Evolutionary conservation across 2,113 vertebrate genomes (phyloP).

Genomic region (Mus musculus): DNA sequence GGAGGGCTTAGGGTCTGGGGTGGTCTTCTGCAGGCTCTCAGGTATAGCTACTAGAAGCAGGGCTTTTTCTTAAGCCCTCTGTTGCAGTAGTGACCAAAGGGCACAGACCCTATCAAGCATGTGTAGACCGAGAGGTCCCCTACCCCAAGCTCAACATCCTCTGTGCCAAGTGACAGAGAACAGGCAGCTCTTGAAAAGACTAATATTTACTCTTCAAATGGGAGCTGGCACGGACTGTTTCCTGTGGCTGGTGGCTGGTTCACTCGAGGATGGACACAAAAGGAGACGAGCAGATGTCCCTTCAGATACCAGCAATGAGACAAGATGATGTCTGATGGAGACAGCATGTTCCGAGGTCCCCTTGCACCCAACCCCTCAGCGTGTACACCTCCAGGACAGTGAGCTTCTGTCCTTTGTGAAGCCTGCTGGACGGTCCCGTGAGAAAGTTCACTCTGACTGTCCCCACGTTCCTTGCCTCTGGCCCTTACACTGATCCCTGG

Average conservation of each 20-base stretch:
- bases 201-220: constrained; percentile 81
- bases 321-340: background rate
- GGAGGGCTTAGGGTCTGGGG: background rate
- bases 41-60: background rate
- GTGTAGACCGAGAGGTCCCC: background rate
- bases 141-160: background rate
- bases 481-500: constrained; percentile 19
- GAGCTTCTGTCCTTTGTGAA: background rate
- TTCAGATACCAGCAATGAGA: background rate
- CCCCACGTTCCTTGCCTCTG: constrained; percentile 8
- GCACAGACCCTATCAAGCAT: background rate
- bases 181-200: constrained; percentile 77
- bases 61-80: background rate
- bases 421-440: constrained; percentile 34
- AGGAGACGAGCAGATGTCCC: constrained; percentile 33
- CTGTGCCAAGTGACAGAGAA: constrained; percentile 67
- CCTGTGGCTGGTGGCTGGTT: constrained; percentile 64
- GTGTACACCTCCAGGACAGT: background rate
- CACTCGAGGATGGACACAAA: background rate
- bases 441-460: constrained; percentile 47
- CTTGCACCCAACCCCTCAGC: fast-evolving
- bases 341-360: background rate
- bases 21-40: background rate
- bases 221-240: constrained; percentile 69
- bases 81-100: background rate